Evolutionary conservation across 2,797 vertebrate species (phyloP), one percentile per base, ranked within the genome.

Genomic region (Naso thynnoides): DNA sequence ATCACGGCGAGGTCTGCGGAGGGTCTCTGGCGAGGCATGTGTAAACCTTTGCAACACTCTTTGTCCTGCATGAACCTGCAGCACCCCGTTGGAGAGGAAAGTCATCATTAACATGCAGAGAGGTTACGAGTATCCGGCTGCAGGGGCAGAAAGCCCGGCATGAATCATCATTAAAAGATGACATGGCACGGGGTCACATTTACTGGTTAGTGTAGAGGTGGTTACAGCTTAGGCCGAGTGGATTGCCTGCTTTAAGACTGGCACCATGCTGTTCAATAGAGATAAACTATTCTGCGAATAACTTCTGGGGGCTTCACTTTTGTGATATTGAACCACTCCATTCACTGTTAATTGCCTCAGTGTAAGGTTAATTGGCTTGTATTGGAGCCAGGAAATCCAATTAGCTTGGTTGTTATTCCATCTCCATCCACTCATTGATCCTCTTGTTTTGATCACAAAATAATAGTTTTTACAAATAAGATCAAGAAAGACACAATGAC

Each of bases 1-100:
- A 96, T 96, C 94, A 94, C 91, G 87, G 84, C 82, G 79, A 85
- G 83, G 94, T 92, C 93, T 91, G 93, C 79, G 68, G 86, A 92
- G 89, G 82, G 86, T 89, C 95, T 92, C 94, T 83, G 27, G 70
- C 65, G 94, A 93, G 92, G 18, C 84, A 87, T 90, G 92, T 93
- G 90, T 92, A 93, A 92, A 81, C 82, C 76, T 14, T 73, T 58
- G 52, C 67, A 33, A 73, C 27, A 31, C 69, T 82, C 76, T 85
- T 70, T 79, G 78, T 82, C 78, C 74, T 79, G 42, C 58, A 2
- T 66, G 73, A 85, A 76, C 79, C 79, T 65, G 11, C 53, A 64
- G 63, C 73, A 57, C 79, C 81, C 60, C 70, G 76, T 73, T 5
- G 9, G 73, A 58, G 71, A 75, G 78, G 72, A 89, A 81, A 84